Conservation (phyloP, 2,113 vertebrate genomes). For the Cichladusa arquata region DNA sequence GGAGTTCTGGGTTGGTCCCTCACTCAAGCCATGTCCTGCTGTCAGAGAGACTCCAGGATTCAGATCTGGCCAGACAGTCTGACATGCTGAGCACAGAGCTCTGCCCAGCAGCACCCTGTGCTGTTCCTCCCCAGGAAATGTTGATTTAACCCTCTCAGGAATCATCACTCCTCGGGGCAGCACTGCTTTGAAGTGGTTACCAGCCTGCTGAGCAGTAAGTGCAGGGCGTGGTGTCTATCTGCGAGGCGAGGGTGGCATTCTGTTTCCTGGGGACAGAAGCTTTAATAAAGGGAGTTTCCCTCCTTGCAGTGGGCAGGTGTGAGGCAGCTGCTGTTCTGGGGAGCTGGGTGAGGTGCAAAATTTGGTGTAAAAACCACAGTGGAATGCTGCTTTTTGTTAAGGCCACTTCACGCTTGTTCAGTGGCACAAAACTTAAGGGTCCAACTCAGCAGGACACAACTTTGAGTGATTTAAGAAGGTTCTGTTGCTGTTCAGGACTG, state of each 20-base stretch:
- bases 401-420: neutral
- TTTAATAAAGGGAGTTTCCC: slow-evolving; percentile 45
- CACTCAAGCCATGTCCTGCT: neutral
- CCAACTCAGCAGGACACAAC: neutral
- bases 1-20: neutral
- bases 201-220: neutral
- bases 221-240: slow-evolving; percentile 29
- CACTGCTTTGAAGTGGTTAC: slow-evolving; percentile 61
- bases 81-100: neutral
- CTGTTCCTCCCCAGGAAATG: neutral
- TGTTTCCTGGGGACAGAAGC: slow-evolving; percentile 26
- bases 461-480: neutral
- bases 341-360: neutral
- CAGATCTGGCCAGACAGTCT: neutral
- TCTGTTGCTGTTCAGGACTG: neutral
- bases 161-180: slow-evolving; percentile 4
- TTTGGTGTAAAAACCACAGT: neutral
- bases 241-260: slow-evolving; percentile 14
- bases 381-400: neutral
- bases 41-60: neutral
- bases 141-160: slow-evolving; percentile 45
- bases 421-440: neutral
- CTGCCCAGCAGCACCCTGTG: neutral
- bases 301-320: neutral
- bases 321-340: slow-evolving; percentile 10